These are phyloP conservation scores for Vultur gryphus DNA, from an alignment of 2,797 vertebrate genomes.

Conservation along the genomic window DNA sequence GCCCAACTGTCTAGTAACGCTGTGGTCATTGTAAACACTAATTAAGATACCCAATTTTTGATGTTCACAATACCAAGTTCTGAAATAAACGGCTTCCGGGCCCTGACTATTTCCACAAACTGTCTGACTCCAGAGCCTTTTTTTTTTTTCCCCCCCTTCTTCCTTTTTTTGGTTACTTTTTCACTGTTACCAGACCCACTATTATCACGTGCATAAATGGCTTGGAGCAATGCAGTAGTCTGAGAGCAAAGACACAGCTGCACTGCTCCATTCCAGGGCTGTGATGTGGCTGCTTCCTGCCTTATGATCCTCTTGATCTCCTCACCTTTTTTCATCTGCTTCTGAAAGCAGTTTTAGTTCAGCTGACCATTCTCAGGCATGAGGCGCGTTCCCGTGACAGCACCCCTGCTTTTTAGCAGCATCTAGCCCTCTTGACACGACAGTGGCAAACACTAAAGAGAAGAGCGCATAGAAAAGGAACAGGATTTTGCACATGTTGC, in stretches of 20 bases:
- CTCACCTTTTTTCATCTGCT: background rate
- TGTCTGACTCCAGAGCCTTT: constrained; percentile 66
- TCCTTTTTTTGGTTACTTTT: background rate
- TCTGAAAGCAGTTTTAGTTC: background rate
- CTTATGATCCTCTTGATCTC: background rate
- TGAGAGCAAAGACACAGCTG: background rate
- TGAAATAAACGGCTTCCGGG: constrained; percentile 76
- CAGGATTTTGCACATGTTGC: background rate
- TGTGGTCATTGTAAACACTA: constrained; percentile 64
- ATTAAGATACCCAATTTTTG: background rate
- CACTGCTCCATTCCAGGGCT: background rate
- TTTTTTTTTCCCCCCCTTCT: background rate
- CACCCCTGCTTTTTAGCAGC: background rate
- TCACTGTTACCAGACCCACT: background rate
- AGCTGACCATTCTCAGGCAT: background rate
- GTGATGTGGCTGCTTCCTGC: background rate
- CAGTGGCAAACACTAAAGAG: background rate
- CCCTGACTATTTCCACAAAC: constrained; percentile 53
- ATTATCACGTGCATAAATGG: fast-evolving
- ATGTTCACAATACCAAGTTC: constrained; percentile 58
- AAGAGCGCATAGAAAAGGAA: background rate
- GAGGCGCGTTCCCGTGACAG: background rate
- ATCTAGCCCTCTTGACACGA: background rate
- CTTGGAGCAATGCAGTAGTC: background rate
- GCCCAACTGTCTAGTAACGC: constrained; percentile 57